Base-by-base conservation (phyloP, 2,797 vertebrate genomes). In the Discoglossus pictus region DNA sequence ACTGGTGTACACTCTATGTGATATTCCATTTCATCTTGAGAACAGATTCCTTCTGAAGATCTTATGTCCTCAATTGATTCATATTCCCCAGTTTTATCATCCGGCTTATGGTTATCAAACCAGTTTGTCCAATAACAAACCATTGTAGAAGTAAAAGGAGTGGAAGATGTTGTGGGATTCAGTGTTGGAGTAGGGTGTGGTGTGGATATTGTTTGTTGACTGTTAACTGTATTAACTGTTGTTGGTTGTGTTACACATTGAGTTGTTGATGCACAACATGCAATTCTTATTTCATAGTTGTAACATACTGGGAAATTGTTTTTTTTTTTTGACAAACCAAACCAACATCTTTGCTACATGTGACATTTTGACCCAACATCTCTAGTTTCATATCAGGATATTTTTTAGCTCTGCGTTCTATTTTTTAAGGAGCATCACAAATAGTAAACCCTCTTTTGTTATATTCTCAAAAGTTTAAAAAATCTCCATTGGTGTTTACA, bases 401-500 rank as follows among this genome's bases (percentile, higher is more conserved):
- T 0, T 69, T 18, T 10, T 76, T 56, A 1, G 89, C 88, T 75
- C 86, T 78, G 10, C 89, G 90, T 73, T 89, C 17, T 2, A 90
- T 80, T 0, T 6, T 56, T 1, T 1, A 52, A 12, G 84, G 84
- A 23, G 0, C 60, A 15, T 69, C 3, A 1, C 89, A 90, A 1
- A 90, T 73, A n/a, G 24, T 1, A 2, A 82, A 79, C 89, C 88
- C 0, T 73, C 4, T 0, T 75, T 35, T 63, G 59, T 12, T 0
- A 91, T 73, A 0, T 89, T 79, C 0, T 61, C 0, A 3, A 89
- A 72, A 0, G 86, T 89, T 6, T 91, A n/a, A 88, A n/a, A 89
- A 87, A 2, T 91, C 89, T 10, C 89, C 89, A 1, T 82, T 61
- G 0, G 84, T 0, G 0, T 34, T 79, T 1, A 5, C 74, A 0